Base-by-base conservation (phyloP, 2,113 vertebrate species). In the Chaetodon trifascialis region DNA sequence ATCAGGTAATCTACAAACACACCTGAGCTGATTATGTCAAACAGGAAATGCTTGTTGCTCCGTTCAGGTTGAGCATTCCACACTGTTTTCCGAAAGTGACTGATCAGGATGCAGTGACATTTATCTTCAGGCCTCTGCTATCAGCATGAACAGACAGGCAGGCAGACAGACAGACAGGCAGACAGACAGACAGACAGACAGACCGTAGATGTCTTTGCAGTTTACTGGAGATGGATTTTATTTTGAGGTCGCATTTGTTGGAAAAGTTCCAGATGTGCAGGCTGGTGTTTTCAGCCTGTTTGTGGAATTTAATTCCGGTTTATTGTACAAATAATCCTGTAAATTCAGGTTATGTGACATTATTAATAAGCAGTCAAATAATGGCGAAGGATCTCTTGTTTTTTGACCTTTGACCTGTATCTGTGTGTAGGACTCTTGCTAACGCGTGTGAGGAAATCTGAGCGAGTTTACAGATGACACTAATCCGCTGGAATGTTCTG, bases 1-100 rank as follows among this genome's bases (percentile, higher is more conserved):
- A 99, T 77, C 98, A 99, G 97, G 98, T 99, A 88, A 77, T 46
- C 46, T 23, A 36, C 38, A 78, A 4, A 66, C 52, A 58, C 68
- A 63, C 69, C 10, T 56, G 12, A 16, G 8, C 12, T 19, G 51
- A 30, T 30, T 30, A 30, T 30, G 2, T 51, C 15, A 19, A 6
- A 30, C 15, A 17, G 21, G 42, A 25, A 44, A 23, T 2, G 19
- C 19, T 23, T 38, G 59, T 25, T 56, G 23, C 11, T 1, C 0
- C 8, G 5, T 23, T 23, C 5, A 12, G 23, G 5, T 1, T 8
- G 25, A 19, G 38, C 8, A 40, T 30, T 30, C 30, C 30, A 30
- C 30, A 30, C 30, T 30, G 3, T 30, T 30, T 30, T 3, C 30
- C 3, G 30, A 30, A 1, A 30, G 30, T 30, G 30, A 30, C 30